These are phyloP conservation scores for Protodeltote pygarga DNA, from an alignment of 2,888 invertebrate genomes.

Conservation along the genomic window DNA sequence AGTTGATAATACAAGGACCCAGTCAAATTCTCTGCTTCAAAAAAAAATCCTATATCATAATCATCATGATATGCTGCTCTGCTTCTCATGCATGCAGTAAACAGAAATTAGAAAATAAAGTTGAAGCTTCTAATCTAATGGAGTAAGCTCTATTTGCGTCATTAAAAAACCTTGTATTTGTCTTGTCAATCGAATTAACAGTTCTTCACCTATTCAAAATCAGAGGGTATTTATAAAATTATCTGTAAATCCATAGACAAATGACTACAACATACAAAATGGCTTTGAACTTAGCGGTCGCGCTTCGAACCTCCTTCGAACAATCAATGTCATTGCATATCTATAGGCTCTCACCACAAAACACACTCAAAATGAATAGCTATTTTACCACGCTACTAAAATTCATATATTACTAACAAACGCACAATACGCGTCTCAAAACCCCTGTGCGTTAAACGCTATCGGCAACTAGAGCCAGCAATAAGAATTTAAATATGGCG, in stretches of 20 bases:
- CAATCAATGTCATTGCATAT: slow-evolving; percentile 9
- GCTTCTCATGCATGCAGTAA: no score
- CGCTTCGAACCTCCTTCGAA: slow-evolving; percentile 3
- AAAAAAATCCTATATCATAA: no score
- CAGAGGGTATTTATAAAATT: neutral
- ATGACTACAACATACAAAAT: neutral
- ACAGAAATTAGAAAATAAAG: no score
- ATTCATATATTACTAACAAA: slow-evolving; percentile 28
- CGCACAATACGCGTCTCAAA: slow-evolving; percentile 37
- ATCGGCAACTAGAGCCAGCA: slow-evolving; percentile 58
- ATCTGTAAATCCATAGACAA: neutral
- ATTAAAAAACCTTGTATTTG: no score
- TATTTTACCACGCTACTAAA: slow-evolving; percentile 33
- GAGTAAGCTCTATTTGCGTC: no score
- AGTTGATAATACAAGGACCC: no score
- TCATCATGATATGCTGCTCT: no score
- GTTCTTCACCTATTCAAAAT: no score
- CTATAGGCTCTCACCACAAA: slow-evolving; percentile 29
- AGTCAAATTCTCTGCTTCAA: no score
- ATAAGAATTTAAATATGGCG: slow-evolving; percentile 74
- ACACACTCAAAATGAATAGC: slow-evolving; percentile 23
- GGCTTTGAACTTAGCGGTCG: neutral
- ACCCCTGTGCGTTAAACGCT: slow-evolving; percentile 48
- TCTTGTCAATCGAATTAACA: no score
- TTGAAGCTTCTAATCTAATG: no score